These are phyloP conservation scores for Mormyrops attenuatus DNA, from an alignment of 2,797 vertebrate species.

Conservation along the genomic window DNA sequence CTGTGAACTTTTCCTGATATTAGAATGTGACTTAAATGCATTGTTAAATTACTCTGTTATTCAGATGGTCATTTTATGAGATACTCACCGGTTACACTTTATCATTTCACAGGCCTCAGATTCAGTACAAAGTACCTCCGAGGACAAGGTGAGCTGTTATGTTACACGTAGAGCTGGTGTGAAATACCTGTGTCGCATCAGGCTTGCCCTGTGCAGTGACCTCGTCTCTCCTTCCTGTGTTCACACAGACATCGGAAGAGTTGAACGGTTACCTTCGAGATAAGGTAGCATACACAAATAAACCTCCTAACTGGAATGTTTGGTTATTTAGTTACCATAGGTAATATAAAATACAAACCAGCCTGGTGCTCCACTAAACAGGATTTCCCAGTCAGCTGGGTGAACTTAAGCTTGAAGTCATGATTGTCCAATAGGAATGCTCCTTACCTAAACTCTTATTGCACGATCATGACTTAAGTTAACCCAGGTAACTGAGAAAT, in stretches of 20 bases:
- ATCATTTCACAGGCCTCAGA: slow-evolving; percentile 13
- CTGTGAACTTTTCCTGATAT: background rate
- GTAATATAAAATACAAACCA: background rate
- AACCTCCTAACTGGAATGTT: background rate
- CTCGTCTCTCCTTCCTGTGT: background rate
- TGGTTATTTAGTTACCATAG: background rate
- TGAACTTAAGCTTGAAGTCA: background rate
- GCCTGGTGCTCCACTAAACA: background rate
- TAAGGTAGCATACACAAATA: slow-evolving; percentile 11
- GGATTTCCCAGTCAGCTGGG: background rate
- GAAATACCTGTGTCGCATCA: background rate
- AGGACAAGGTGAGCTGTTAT: slow-evolving; percentile 14
- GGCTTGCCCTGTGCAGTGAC: background rate
- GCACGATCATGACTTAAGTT: background rate
- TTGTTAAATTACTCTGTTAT: background rate
- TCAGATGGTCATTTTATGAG: background rate
- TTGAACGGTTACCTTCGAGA: background rate
- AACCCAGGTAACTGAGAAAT: background rate
- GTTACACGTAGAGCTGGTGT: background rate
- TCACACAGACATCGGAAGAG: slow-evolving; percentile 21
- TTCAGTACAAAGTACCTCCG: background rate
- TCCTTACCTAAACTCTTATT: background rate
- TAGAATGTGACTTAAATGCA: background rate
- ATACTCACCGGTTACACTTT: background rate
- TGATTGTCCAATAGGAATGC: background rate